Percentiles rank a stretch among this genome's conserved stretches.
Evolutionary conservation across 2,113 vertebrate genomes (phyloP).

Genomic region (Phrynosoma platyrhinos): DNA sequence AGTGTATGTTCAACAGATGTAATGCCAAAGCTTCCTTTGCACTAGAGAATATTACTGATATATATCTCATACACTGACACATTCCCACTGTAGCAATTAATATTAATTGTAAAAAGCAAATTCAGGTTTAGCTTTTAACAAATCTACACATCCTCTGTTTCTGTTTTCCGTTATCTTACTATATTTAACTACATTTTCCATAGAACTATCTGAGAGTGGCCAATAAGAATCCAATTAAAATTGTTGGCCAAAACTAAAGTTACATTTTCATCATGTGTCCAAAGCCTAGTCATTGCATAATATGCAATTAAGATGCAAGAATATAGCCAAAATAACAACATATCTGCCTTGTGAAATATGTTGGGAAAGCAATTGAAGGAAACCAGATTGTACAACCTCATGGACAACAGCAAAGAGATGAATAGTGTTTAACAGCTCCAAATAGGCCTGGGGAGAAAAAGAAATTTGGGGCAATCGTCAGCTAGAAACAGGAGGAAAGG

Average conservation of each 20-base stretch:
- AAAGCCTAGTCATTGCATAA: slow-evolving; percentile 27
- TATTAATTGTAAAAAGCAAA: slow-evolving; percentile 6
- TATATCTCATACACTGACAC: background rate
- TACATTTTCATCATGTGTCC: slow-evolving; percentile 20
- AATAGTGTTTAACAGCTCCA: slow-evolving; percentile 18
- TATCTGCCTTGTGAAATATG: slow-evolving; percentile 6
- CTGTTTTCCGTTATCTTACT: slow-evolving; percentile 18
- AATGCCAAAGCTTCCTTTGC: background rate
- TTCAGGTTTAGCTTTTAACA: slow-evolving; percentile 19
- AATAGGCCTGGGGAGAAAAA: background rate
- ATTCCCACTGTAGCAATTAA: slow-evolving; percentile 24
- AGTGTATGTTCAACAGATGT: background rate
- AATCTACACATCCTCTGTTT: background rate
- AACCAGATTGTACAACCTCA: slow-evolving; percentile 7
- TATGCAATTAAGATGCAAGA: slow-evolving; percentile 27
- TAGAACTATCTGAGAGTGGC: slow-evolving; percentile 1
- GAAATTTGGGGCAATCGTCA: background rate
- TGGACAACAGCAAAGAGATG: slow-evolving; percentile 13
- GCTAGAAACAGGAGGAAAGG: background rate
- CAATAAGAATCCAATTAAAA: slow-evolving; percentile 32
- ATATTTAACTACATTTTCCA: slow-evolving; percentile 11
- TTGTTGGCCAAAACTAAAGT: background rate
- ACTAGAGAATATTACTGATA: background rate
- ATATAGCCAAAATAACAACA: slow-evolving; percentile 9
- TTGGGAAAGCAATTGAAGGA: slow-evolving; percentile 10